These are phyloP conservation scores for Alexandromys oeconomus DNA, from an alignment of 2,797 vertebrate genomes.

Conservation along the genomic window DNA sequence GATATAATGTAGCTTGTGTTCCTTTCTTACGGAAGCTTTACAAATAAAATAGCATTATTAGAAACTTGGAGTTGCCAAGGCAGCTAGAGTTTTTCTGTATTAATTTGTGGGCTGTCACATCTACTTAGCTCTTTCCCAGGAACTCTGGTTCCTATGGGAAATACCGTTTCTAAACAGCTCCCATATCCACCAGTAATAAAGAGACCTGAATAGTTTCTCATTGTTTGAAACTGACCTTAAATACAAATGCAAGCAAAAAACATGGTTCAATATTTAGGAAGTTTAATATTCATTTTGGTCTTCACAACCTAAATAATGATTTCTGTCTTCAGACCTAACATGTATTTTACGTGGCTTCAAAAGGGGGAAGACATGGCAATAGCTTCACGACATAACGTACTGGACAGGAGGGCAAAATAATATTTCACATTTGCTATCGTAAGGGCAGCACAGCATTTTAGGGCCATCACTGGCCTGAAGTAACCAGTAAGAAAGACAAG, in stretches of 20 bases:
- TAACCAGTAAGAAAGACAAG: conserved; percentile 23
- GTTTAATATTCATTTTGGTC: conserved; percentile 55
- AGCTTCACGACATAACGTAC: not conserved
- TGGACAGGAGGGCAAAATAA: not conserved
- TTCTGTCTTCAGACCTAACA: conserved; percentile 63
- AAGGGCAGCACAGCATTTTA: conserved; percentile 50
- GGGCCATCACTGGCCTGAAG: conserved; percentile 33
- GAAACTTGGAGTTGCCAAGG: conserved; percentile 57
- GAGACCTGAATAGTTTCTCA: conserved; percentile 44
- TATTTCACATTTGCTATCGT: conserved; percentile 57
- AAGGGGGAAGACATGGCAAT: conserved; percentile 38
- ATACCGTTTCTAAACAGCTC: conserved; percentile 56
- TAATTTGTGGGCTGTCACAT: conserved; percentile 39
- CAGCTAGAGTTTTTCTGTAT: conserved; percentile 59
- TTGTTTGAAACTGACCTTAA: conserved; percentile 70
- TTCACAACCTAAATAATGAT: conserved; percentile 57
- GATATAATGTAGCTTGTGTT: conserved; percentile 48
- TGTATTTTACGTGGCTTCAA: conserved; percentile 49
- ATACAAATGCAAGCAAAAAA: conserved; percentile 60
- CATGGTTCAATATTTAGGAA: conserved; percentile 51
- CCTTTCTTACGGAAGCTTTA: conserved; percentile 57
- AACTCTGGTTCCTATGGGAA: conserved; percentile 60
- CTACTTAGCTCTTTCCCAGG: conserved; percentile 60
- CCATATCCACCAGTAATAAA: conserved; percentile 61
- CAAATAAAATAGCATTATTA: conserved; percentile 27